Percentiles rank a stretch among this genome's conserved stretches.
Evolutionary conservation across 2,797 vertebrate genomes (phyloP).

Genomic region (Spinibarbus caldwelli): DNA sequence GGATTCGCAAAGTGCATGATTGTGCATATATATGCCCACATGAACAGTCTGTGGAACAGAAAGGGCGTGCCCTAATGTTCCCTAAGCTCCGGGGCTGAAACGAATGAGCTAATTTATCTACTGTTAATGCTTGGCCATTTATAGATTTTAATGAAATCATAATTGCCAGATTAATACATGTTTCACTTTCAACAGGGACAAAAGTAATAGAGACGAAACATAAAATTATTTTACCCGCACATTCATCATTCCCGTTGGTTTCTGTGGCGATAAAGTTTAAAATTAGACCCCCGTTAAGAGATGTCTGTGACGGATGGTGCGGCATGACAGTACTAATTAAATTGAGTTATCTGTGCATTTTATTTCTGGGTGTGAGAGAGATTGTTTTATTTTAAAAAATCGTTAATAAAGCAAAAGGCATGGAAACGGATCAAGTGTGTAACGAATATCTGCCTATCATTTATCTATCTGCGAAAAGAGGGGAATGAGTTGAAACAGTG

Average conservation of each 20-base stretch:
- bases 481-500: constrained; percentile 18
- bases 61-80: constrained; percentile 28
- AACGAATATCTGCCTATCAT: constrained; percentile 46
- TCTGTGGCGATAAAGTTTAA: constrained; percentile 79
- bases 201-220: constrained; percentile 78
- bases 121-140: constrained; percentile 80
- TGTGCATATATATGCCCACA: neutral
- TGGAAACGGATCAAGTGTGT: constrained; percentile 51
- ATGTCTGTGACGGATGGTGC: constrained; percentile 76
- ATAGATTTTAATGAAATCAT: constrained; percentile 84
- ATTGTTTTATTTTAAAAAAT: constrained; percentile 62
- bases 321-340: constrained; percentile 75
- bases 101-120: constrained; percentile 71
- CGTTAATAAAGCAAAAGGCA: constrained; percentile 60
- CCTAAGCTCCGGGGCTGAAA: constrained; percentile 46
- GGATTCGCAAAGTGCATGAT: constrained; percentile 18
- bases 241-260: constrained; percentile 79
- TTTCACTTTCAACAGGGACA: constrained; percentile 73
- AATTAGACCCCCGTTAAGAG: constrained; percentile 78
- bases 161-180: constrained; percentile 80
- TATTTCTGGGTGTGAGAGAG: constrained; percentile 63
- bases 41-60: constrained; percentile 33
- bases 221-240: constrained; percentile 82
- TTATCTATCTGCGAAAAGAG: constrained; percentile 44
- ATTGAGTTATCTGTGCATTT: constrained; percentile 66